Conservation (phyloP, 2,888 invertebrate species). For the Abrostola triplasia region DNA sequence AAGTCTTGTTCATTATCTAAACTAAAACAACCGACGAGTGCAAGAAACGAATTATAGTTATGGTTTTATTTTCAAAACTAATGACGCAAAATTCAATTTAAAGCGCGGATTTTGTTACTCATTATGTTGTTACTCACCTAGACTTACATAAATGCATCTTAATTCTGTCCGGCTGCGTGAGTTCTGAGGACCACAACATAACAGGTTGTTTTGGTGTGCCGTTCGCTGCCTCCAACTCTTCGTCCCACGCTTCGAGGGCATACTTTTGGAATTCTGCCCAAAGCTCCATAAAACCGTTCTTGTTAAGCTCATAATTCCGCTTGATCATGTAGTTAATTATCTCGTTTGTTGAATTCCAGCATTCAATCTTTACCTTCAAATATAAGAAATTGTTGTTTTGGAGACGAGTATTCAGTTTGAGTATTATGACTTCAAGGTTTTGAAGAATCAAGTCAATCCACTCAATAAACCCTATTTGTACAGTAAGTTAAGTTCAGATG, state of each 20-base stretch:
- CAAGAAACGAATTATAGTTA: too few relatives aligned
- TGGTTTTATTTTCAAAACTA: too few relatives aligned
- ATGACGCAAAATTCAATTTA: too few relatives aligned
- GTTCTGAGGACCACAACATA: constrained; percentile 93
- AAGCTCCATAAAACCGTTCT: constrained; percentile 90
- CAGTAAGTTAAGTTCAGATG: too few relatives aligned
- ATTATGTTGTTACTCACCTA: constrained; percentile 85
- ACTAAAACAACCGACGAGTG: too few relatives aligned
- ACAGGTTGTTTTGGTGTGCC: constrained; percentile 76
- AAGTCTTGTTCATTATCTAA: too few relatives aligned
- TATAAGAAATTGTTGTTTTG: background rate
- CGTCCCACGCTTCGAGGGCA: constrained; percentile 89
- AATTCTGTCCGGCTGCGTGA: constrained; percentile 91
- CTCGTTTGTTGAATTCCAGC: constrained; percentile 93
- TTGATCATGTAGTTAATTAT: constrained; percentile 90
- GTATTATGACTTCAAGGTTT: too few relatives aligned
- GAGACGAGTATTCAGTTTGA: background rate
- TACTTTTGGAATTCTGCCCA: constrained; percentile 93
- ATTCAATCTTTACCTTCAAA: constrained; percentile 89
- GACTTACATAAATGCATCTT: constrained; percentile 90
- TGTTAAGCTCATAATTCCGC: constrained; percentile 86
- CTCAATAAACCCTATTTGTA: too few relatives aligned
- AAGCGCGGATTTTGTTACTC: too few relatives aligned
- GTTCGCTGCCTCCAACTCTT: constrained; percentile 73
- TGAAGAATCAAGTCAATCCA: too few relatives aligned